These are phyloP conservation scores for Temnothorax curvispinosus DNA, from an alignment of 1,140 invertebrate species.

Conservation along the genomic window DNA sequence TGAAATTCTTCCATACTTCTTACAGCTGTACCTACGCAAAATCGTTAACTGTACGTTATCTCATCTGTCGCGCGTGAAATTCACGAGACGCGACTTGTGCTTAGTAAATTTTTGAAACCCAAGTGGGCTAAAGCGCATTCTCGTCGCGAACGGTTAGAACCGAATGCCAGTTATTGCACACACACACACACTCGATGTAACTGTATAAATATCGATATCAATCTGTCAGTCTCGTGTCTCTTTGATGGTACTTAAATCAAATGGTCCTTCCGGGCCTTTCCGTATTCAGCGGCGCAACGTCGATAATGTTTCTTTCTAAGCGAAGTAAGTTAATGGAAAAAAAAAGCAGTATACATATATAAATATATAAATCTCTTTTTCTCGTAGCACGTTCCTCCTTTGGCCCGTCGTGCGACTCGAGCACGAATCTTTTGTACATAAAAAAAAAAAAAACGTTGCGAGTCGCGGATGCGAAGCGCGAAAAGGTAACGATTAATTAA, in stretches of 20 bases:
- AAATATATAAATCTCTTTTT: conserved; percentile 57
- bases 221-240: conserved; percentile 75
- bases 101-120: conserved; percentile 28
- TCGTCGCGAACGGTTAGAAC: conserved; percentile 45
- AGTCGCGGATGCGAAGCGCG: conserved; percentile 21
- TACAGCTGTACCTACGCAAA: background rate
- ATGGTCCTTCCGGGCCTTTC: conserved; percentile 33
- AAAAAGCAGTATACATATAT: background rate
- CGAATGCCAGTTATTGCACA: conserved; percentile 64
- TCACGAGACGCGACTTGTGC: background rate
- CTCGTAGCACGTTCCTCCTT: conserved; percentile 72
- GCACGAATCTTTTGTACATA: conserved; percentile 72
- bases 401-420: conserved; percentile 69
- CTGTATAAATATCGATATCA: conserved; percentile 75
- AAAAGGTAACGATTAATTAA: conserved; percentile 29
- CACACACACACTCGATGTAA: conserved; percentile 70
- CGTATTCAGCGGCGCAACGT: conserved; percentile 24
- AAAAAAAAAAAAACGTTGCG: conserved; percentile 43
- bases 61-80: background rate
- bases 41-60: background rate
- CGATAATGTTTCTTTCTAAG: conserved; percentile 48
- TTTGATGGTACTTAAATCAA: conserved; percentile 75
- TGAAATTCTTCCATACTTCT: background rate
- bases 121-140: conserved; percentile 31
- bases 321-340: conserved; percentile 14